Evolutionary conservation across 2,888 invertebrate species (phyloP).

Genomic region (Orthosia cruda): DNA sequence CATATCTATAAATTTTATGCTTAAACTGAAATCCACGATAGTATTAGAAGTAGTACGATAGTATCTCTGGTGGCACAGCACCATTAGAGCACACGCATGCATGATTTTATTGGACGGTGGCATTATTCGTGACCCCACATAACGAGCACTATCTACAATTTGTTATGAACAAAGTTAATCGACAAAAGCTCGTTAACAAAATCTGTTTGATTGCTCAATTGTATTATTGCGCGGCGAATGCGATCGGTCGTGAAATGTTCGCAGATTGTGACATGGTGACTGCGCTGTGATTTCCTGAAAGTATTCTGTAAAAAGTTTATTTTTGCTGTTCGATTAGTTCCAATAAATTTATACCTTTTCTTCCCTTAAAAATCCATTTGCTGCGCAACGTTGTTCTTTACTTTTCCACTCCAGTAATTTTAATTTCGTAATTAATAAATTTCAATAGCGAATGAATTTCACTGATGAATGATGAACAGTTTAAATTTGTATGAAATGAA

Average conservation of each 20-base stretch:
- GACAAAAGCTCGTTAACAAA: conserved; percentile 44
- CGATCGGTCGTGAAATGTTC: conserved; percentile 56
- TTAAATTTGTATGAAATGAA: conserved; percentile 4
- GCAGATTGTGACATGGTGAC: conserved; percentile 47
- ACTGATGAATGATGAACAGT: conserved; percentile 9
- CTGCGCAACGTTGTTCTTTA: background rate
- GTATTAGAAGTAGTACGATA: no score
- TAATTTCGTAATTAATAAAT: conserved; percentile 17
- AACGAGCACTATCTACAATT: conserved; percentile 34
- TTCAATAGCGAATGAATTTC: background rate
- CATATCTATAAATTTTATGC: no score
- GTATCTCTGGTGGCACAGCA: background rate
- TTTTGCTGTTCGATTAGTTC: conserved; percentile 15
- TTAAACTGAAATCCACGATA: no score
- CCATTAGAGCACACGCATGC: background rate
- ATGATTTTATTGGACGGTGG: background rate
- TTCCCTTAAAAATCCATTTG: background rate
- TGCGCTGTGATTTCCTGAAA: conserved; percentile 36
- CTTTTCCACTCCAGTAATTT: conserved; percentile 1
- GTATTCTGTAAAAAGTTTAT: conserved; percentile 29
- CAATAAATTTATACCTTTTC: background rate
- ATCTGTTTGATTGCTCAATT: conserved; percentile 60
- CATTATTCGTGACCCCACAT: conserved; percentile 2
- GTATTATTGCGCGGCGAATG: conserved; percentile 54
- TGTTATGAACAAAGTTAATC: conserved; percentile 44